Evolutionary conservation across 1,140 invertebrate genomes (phyloP).

Genomic region (Periplaneta americana): DNA sequence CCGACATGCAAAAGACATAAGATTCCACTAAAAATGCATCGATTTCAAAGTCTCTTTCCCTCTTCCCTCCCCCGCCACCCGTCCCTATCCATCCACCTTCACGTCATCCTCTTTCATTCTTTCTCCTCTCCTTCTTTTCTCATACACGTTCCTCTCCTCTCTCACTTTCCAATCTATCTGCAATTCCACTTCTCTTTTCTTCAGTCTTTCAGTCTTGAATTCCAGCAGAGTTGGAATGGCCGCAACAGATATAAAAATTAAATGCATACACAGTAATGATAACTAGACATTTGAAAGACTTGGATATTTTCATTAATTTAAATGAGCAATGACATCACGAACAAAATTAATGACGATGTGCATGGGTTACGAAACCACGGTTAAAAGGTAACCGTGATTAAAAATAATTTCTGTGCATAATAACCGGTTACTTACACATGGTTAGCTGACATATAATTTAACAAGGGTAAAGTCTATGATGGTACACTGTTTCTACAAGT

Average conservation of each 20-base stretch:
- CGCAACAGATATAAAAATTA: background rate
- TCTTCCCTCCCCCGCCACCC: background rate
- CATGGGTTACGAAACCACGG: too few relatives aligned
- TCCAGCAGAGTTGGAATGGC: background rate
- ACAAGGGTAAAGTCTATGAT: too few relatives aligned
- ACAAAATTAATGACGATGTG: too few relatives aligned
- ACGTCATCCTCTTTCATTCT: background rate
- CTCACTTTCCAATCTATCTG: background rate
- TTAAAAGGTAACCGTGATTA: too few relatives aligned
- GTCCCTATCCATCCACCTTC: background rate
- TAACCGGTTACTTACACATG: too few relatives aligned
- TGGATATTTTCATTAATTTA: too few relatives aligned
- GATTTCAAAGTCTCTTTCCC: conserved; percentile 19
- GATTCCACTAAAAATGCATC: conserved; percentile 25
- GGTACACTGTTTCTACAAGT: too few relatives aligned
- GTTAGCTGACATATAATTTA: too few relatives aligned
- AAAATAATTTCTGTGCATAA: too few relatives aligned
- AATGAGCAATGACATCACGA: too few relatives aligned
- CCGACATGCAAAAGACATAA: conserved; percentile 25
- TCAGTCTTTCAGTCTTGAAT: background rate
- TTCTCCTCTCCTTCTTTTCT: background rate
- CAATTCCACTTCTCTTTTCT: background rate
- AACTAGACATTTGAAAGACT: too few relatives aligned
- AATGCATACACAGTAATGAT: background rate
- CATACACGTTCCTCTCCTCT: background rate